Evolutionary conservation across 2,113 vertebrate genomes (phyloP), one percentile per base, ranked within the genome.

Genomic region (Varanus komodoensis): DNA sequence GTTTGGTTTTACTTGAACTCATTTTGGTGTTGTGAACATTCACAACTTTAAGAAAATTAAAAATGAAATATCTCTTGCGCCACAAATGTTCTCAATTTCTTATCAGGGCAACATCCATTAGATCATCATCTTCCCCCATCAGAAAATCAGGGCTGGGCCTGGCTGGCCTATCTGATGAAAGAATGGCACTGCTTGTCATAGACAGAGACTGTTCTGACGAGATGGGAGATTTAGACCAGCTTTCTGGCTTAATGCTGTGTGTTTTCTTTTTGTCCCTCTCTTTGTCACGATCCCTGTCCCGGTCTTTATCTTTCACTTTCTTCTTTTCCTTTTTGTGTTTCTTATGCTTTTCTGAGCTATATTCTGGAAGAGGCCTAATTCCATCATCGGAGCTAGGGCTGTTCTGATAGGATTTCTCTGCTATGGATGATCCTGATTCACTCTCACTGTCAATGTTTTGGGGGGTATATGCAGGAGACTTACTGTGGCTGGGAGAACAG

Each of bases 321-420:
- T 99, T 99, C 96, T 99, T 99, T 93, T 99, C 98, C 89, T 99
- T 99, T 97, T 99, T 99, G 98, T 99, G 99, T 92, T 99, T 99
- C 96, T 99, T 99, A 96, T 99, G 99, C 82, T 99, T 99, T 93
- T 99, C 99, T 4, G 98, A 97, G 67, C 98, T 98, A 87, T 98
- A 98, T 27, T 99, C 98, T 0, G 98, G 97, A 94, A 98, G 95
- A 61, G 97, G 97, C 89, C 97, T 94, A 92, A 98, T 97, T 95
- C 99, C 99, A 0, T 99, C 99, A 12, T 99, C 99, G 0, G 99
- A 99, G 96, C 98, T 99, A 88, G 99, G 99, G 94, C 99, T 99
- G 96, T 99, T 99, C 96, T 99, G 99, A 69, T 99, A 99, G 82
- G 99, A 99, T 87, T 99, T 99, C 96, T 99, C 99, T 0, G 99